phyloP scores from a whole-genome alignment of 1,140 invertebrate genomes.

The Listronotus oregonensis region DNA sequence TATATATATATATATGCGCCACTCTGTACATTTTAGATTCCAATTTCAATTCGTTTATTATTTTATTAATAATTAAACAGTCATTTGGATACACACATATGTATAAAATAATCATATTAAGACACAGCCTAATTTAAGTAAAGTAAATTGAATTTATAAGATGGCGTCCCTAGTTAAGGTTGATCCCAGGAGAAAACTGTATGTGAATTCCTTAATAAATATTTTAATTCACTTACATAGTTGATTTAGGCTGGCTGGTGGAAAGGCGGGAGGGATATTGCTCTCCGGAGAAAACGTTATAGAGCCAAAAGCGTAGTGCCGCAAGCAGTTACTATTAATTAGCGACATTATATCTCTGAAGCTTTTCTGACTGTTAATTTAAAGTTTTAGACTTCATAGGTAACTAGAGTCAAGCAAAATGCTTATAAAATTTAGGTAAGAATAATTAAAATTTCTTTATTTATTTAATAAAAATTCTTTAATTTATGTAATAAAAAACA shows the following conservation, averaged over 20 bases:
- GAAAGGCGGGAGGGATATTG: constrained; percentile 44
- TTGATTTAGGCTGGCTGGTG: constrained; percentile 52
- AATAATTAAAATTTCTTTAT: too few relatives aligned
- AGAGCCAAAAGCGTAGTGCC: constrained; percentile 47
- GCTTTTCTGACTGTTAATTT: constrained; percentile 39
- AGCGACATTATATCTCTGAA: constrained; percentile 49
- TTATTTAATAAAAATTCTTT: too few relatives aligned
- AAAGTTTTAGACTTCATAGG: constrained; percentile 32
- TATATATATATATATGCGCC: too few relatives aligned
- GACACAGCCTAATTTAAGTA: constrained; percentile 25
- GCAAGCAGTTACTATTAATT: constrained; percentile 53
- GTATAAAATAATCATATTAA: neutral
- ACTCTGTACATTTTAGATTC: too few relatives aligned
- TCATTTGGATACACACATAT: neutral
- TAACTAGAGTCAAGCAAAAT: constrained; percentile 27
- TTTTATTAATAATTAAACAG: neutral
- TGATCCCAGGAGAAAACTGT: constrained; percentile 42
- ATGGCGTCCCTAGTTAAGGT: constrained; percentile 37
- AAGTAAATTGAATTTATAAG: constrained; percentile 48
- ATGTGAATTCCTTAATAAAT: constrained; percentile 57
- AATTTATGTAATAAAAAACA: too few relatives aligned
- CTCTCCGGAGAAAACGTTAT: constrained; percentile 51
- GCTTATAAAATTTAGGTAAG: too few relatives aligned
- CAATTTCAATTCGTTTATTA: neutral
- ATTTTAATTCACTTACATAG: constrained; percentile 58